Conservation (phyloP, 2,888 invertebrate genomes). For the Ichneumoninae sp. region DNA sequence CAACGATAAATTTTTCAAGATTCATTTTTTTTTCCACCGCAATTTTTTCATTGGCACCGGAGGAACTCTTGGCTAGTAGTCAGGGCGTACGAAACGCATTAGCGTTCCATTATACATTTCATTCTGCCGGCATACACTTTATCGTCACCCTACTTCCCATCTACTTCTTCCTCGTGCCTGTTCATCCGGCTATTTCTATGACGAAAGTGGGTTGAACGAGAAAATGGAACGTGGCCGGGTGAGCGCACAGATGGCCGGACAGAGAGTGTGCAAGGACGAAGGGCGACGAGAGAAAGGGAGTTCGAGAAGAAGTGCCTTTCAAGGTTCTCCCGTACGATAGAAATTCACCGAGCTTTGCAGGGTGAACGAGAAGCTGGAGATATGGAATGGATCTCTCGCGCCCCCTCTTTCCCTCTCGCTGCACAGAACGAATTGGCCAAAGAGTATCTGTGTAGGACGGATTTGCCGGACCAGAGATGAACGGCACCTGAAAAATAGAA, state of each 20-base stretch:
- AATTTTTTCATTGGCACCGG: constrained; percentile 29
- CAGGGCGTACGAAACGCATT: constrained; percentile 60
- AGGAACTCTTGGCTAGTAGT: constrained; percentile 50
- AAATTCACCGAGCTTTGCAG: constrained; percentile 22
- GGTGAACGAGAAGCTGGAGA: constrained; percentile 1
- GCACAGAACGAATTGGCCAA: constrained; percentile 16
- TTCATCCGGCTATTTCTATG: constrained; percentile 60
- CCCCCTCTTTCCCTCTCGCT: not conserved
- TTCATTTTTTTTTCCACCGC: constrained; percentile 4
- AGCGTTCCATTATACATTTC: constrained; percentile 64
- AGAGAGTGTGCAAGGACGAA: constrained; percentile 41
- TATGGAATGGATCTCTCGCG: not conserved
- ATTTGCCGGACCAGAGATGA: not conserved
- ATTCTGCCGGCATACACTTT: constrained; percentile 52
- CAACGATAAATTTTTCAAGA: constrained; percentile 24
- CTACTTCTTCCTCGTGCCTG: constrained; percentile 32
- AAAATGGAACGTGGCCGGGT: constrained; percentile 50
- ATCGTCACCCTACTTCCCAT: constrained; percentile 48
- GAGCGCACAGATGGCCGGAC: constrained; percentile 28
- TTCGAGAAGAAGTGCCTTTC: constrained; percentile 58
- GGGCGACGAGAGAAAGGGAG: constrained; percentile 40
- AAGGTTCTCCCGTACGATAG: constrained; percentile 44
- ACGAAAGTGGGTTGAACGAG: constrained; percentile 64
- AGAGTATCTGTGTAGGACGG: constrained; percentile 1
- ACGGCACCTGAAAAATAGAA: constrained; percentile 10